Evolutionary conservation across 37 sponge, comb jelly and placozoan genomes (phyloP), one percentile per base, ranked within the genome.

Genomic region (Tethya wilhelma): DNA sequence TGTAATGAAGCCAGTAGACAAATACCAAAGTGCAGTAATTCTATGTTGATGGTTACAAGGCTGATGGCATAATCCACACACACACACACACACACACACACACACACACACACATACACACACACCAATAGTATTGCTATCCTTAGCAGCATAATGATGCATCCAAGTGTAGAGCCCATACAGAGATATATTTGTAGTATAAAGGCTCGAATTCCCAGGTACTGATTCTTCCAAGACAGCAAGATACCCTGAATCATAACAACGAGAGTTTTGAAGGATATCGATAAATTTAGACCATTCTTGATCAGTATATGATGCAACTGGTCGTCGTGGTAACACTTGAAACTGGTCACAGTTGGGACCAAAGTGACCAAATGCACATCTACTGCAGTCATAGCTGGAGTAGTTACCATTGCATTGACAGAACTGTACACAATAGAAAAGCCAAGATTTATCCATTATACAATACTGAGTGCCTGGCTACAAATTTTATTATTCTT

Each of bases 101-200:
- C n/a, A n/a, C n/a, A n/a, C n/a, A n/a, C n/a, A n/a, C n/a, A 19
- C 9, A 49, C n/a, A 69, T 42, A 22, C 41, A 42, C 70, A 33
- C 9, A 4, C 42, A 9, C 20, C 70, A 29, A 2, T 8, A 23
- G 22, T 19, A 49, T 55, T 38, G 41, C 45, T 75, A 25, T 86
- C 87, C 40, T 79, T 87, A 19, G 77, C 88, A 23, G 88, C 82
- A 72, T 80, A 80, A 55, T 87, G 82, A 45, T 87, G 88, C 34
- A 75, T 23, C 88, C 88, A 87, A 17, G 69, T 74, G 23, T 34
- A 67, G 42, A 87, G 49, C 14, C 68, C 71, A 46, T 87, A 87
- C 34, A 87, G 77, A 56, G 70, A 38, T 37, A 73, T 17, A n/a
- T 75, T 55, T 19, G 82, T 32, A 14, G 31, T 66, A 5, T 31